These are phyloP conservation scores for Rousettus leschenaultii DNA, from an alignment of 2,113 vertebrate genomes.

Conservation along the genomic window DNA sequence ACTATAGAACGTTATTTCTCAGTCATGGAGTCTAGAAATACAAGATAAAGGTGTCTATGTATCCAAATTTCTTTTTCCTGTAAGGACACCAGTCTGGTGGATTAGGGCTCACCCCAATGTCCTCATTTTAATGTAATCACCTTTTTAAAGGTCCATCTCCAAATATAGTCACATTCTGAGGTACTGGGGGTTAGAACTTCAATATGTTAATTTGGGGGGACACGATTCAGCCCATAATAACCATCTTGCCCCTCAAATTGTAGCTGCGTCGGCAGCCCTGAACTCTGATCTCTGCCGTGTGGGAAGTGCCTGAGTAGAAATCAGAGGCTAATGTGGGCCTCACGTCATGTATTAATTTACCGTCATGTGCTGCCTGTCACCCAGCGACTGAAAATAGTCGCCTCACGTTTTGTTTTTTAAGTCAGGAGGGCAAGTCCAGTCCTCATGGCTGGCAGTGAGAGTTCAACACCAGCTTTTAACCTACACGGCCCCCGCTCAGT, in stretches of 20 bases:
- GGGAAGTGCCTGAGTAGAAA: background rate
- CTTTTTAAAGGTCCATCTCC: background rate
- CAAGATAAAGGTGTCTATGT: background rate
- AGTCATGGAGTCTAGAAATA: background rate
- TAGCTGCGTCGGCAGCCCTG: background rate
- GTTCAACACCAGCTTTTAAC: background rate
- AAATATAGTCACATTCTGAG: background rate
- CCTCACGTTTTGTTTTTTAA: background rate
- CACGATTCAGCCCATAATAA: background rate
- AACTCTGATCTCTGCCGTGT: background rate
- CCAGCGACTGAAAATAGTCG: background rate
- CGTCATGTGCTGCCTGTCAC: background rate
- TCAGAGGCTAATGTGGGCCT: background rate
- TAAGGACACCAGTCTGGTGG: background rate
- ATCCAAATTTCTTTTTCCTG: background rate
- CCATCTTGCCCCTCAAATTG: background rate
- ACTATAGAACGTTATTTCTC: background rate
- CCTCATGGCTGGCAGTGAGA: background rate
- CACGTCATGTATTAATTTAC: rapidly evolving
- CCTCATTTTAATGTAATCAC: background rate
- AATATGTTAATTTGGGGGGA: background rate
- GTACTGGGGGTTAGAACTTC: background rate
- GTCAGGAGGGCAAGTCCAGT: background rate
- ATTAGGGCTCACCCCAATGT: background rate
- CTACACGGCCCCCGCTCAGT: background rate